Evolutionary conservation across 1,140 invertebrate species (phyloP).

Genomic region (Drosophila grimshawi): DNA sequence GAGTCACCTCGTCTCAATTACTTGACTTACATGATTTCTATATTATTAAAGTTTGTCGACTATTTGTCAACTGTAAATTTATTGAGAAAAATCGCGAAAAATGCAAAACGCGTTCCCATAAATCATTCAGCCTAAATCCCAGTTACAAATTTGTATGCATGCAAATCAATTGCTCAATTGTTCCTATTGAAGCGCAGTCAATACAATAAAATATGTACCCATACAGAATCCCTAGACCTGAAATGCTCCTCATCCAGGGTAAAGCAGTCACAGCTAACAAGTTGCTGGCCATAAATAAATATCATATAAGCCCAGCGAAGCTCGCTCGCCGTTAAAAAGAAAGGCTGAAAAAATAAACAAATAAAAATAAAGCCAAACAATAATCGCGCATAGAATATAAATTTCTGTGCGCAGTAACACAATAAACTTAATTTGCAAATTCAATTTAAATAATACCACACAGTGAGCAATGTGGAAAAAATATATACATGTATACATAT

Average conservation of each 20-base stretch:
- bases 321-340: slow-evolving; percentile 19
- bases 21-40: too few species aligned
- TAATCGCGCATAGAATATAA: slow-evolving; percentile 76
- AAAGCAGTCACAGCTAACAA: slow-evolving; percentile 61
- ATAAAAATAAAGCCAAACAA: slow-evolving; percentile 33
- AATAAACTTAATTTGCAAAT: slow-evolving; percentile 82
- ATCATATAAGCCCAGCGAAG: slow-evolving; percentile 68
- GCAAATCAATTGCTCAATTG: slow-evolving; percentile 81
- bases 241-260: slow-evolving; percentile 9
- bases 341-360: slow-evolving; percentile 15
- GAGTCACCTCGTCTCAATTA: too few species aligned
- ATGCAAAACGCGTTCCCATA: slow-evolving; percentile 58
- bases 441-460: slow-evolving; percentile 77
- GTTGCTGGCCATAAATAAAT: slow-evolving; percentile 78
- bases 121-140: slow-evolving; percentile 77
- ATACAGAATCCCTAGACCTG: slow-evolving; percentile 4
- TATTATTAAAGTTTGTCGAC: slow-evolving; percentile 1
- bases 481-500: slow-evolving; percentile 12
- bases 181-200: slow-evolving; percentile 58
- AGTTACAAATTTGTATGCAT: slow-evolving; percentile 76
- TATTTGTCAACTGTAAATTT: slow-evolving; percentile 34
- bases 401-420: slow-evolving; percentile 56
- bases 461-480: slow-evolving; percentile 41
- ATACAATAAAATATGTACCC: slow-evolving; percentile 58
- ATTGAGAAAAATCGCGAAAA: slow-evolving; percentile 7